phyloP scores from a whole-genome alignment of 1,140 invertebrate species.

The Pemphigus obesinymphae region DNA sequence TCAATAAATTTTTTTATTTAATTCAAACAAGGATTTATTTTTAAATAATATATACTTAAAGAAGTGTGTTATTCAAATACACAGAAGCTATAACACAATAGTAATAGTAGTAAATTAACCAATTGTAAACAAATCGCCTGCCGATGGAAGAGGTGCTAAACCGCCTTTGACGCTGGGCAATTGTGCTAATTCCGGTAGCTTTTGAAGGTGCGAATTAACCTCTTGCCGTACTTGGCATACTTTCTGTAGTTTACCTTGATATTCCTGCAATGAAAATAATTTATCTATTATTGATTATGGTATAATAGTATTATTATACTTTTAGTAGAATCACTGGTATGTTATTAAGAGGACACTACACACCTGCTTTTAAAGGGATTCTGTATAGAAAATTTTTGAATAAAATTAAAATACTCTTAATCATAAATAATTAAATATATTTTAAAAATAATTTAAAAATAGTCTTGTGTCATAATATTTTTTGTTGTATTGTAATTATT shows the following conservation, averaged over 20 bases:
- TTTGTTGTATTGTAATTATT: too few species aligned
- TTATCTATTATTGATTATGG: neutral
- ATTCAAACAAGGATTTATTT: neutral
- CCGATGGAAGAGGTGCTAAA: constrained; percentile 84
- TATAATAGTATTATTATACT: too few species aligned
- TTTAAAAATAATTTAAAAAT: too few species aligned
- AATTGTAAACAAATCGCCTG: constrained; percentile 83
- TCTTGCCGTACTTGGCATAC: constrained; percentile 77
- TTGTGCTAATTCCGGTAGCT: constrained; percentile 84
- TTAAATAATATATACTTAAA: neutral
- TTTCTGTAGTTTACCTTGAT: constrained; percentile 79
- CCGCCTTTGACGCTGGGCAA: constrained; percentile 85
- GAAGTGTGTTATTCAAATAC: neutral
- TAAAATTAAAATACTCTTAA: too few species aligned
- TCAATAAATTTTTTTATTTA: neutral
- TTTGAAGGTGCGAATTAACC: constrained; percentile 85
- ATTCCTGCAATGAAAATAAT: constrained; percentile 62
- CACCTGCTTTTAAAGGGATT: too few species aligned
- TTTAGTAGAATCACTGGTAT: too few species aligned
- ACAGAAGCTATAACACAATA: neutral
- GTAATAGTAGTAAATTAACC: neutral
- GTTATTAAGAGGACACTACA: too few species aligned
- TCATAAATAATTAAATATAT: too few species aligned
- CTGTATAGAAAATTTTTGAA: too few species aligned
- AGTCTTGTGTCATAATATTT: too few species aligned